Base-by-base conservation (phyloP, 2,888 invertebrate genomes). In the Rotaria macrura region DNA sequence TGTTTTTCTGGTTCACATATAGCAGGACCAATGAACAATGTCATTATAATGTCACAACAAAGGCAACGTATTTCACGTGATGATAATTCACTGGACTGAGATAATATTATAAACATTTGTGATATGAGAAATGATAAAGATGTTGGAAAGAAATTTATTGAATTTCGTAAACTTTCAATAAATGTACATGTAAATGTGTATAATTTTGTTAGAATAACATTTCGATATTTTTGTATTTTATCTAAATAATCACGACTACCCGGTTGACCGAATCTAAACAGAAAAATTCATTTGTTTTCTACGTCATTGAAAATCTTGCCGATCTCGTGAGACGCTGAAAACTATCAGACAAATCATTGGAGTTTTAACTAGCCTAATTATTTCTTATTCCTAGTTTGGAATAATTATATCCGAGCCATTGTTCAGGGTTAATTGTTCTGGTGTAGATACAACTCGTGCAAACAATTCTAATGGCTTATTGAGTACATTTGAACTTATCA, bases 1-100 rank as follows among this genome's bases (percentile, higher is more conserved):
- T 96, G 94, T 1, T 95, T 94, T 90, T 97, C 97, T 0, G 98
- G 98, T 92, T 96, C 96, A 84, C 96, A 94, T 85, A 99, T 95
- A 0, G 97, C 97, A 5, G 97, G 97, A 89, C 97, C 98, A 87
- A 99, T 94, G 90, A 97, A 96, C 90, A 95, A 93, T 20, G 95
- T 95, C 90, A 98, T 94, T 47, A 98, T 94, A 87, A 99, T 92
- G 90, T 99, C 97, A 0, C 95, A 95, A 89, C 96, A 95, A 88
- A 97, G 94, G 0, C 93, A 93, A 87, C 91, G 89, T 4, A 92
- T 91, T 88, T 92, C 91, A 87, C 90, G 89, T 74, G 92, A 91
- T 85, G 92, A 92, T 17, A 93, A 90, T 87, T 92, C 92, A 85
- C 92, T 92, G 40, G 92, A 92, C 88, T 94, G 93, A 29, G 93